These are phyloP conservation scores for Felis chaus DNA, from an alignment of 2,113 vertebrate genomes.

Conservation along the genomic window DNA sequence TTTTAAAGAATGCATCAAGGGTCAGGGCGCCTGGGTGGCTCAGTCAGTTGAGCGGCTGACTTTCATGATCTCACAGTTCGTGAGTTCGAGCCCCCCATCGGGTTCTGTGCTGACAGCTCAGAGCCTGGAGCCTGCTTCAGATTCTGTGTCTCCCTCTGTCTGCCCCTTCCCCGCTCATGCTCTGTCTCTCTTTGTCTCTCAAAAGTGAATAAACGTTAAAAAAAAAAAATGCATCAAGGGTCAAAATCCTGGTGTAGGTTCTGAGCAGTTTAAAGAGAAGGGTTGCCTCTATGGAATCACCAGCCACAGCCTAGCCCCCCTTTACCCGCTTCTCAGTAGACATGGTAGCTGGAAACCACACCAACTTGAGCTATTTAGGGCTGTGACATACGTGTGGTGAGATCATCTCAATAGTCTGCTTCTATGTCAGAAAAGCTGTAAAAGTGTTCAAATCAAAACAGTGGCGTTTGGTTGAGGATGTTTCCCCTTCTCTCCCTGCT, in stretches of 20 bases:
- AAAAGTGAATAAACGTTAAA: no score
- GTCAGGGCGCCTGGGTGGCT: no score
- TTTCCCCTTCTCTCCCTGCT: constrained; percentile 61
- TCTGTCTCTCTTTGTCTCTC: no score
- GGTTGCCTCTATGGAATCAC: neutral
- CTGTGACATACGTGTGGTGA: constrained; percentile 68
- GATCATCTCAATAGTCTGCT: constrained; percentile 64
- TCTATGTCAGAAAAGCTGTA: constrained; percentile 72
- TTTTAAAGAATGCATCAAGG: no score
- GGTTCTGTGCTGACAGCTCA: no score
- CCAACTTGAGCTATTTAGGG: constrained; percentile 58
- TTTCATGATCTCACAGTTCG: no score
- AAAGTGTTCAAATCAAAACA: constrained; percentile 71
- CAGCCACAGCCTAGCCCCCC: neutral
- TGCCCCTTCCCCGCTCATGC: no score
- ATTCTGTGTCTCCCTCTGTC: no score
- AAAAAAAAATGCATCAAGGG: neutral
- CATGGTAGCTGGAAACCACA: constrained; percentile 52
- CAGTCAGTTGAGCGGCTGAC: no score
- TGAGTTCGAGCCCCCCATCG: no score
- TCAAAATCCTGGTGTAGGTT: neutral
- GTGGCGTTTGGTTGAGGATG: constrained; percentile 66
- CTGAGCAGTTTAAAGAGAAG: neutral
- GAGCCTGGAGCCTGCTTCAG: no score
- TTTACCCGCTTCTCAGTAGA: neutral